Conservation (phyloP, 2,113 vertebrate genomes). For the Chloroceryle aenea region DNA sequence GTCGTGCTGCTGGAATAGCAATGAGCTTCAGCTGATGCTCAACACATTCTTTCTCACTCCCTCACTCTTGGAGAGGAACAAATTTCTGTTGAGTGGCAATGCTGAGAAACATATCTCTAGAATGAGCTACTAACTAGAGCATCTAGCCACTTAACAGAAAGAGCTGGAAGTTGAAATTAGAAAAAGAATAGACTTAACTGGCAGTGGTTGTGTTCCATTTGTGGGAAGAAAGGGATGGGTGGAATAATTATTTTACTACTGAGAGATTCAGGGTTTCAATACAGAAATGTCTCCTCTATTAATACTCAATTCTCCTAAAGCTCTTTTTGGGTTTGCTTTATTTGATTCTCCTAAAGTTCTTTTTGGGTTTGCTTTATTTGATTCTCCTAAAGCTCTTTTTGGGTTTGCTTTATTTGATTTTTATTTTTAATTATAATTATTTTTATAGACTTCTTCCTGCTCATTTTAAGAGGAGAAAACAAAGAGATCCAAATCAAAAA, state of each 20-base stretch:
- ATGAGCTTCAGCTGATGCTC: constrained; percentile 48
- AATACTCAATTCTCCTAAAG: not conserved
- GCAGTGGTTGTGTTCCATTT: constrained; percentile 10
- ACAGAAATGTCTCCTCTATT: not conserved
- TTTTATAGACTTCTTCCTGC: not conserved
- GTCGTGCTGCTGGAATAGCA: constrained; percentile 55
- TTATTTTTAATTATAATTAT: too few relatives aligned
- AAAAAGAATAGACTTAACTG: constrained; percentile 36
- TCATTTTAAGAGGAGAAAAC: not conserved
- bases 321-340: not conserved
- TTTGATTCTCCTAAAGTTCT: not conserved
- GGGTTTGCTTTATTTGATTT: too few relatives aligned
- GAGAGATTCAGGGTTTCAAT: not conserved
- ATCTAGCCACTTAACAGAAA: constrained; percentile 1
- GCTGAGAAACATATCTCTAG: constrained; percentile 4
- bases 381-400: not conserved
- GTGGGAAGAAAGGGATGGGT: not conserved
- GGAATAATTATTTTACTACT: not conserved
- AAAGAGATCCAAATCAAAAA: not conserved
- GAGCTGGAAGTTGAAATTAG: not conserved
- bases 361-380: not conserved
- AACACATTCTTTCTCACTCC: not conserved
- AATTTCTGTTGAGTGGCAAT: constrained; percentile 11
- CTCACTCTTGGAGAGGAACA: constrained; percentile 24
- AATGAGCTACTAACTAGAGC: constrained; percentile 36